Percentiles rank a stretch among this genome's conserved stretches.
These are phyloP conservation scores for Falco columbarius DNA, from an alignment of 2,797 vertebrate genomes.

Conservation along the genomic window DNA sequence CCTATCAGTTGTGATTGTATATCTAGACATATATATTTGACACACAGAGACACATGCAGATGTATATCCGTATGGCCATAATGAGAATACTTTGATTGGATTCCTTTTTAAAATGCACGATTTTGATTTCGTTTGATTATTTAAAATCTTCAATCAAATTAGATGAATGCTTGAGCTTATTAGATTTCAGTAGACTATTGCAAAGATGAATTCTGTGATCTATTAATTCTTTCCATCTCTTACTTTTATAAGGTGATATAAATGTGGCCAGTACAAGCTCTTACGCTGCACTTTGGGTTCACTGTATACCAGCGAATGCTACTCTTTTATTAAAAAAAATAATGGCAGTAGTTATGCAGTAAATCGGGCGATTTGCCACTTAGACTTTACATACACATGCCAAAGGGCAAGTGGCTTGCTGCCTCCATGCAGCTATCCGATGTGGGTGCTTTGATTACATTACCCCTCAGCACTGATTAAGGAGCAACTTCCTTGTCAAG, in stretches of 20 bases:
- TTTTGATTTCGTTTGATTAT: conserved; percentile 2
- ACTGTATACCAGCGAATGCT: fast-evolving
- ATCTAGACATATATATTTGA: neutral
- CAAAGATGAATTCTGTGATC: neutral
- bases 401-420: neutral
- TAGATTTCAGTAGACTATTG: neutral
- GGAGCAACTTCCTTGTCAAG: neutral
- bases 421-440: neutral
- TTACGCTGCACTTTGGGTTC: neutral
- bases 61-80: neutral
- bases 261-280: neutral
- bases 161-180: neutral
- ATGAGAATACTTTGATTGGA: neutral
- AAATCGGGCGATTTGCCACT: neutral
- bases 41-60: neutral
- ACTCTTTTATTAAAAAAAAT: neutral
- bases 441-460: neutral
- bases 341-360: neutral
- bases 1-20: neutral
- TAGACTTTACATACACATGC: neutral
- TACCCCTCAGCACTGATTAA: neutral
- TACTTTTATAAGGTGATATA: neutral
- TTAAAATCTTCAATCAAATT: neutral
- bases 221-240: neutral
- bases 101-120: neutral